A percentile compares a stretch with the other conserved stretches of the same genome.
phyloP scores from a whole-genome alignment of 2,797 vertebrate genomes.

The Sorex maritimensis region DNA sequence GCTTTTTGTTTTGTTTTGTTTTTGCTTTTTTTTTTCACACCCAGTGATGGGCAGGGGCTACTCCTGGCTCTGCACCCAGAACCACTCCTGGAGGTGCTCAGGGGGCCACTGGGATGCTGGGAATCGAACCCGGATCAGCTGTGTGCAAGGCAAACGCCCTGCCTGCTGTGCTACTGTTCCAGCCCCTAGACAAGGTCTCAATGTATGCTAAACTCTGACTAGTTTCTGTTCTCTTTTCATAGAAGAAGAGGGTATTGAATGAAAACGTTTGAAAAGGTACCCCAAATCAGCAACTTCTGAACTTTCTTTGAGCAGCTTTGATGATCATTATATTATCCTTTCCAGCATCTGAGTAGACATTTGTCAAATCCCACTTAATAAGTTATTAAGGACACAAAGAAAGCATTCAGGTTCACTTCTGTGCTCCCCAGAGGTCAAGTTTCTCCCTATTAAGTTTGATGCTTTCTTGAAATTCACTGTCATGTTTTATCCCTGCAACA shows the following conservation, averaged over 20 bases:
- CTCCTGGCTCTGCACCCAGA: too few species aligned
- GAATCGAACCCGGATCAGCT: too few species aligned
- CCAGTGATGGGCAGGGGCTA: too few species aligned
- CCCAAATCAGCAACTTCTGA: not conserved
- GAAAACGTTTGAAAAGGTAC: not conserved
- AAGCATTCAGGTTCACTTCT: not conserved
- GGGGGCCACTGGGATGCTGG: too few species aligned
- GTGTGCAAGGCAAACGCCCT: too few species aligned
- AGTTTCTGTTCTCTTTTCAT: not conserved
- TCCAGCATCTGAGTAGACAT: not conserved
- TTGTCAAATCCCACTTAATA: not conserved
- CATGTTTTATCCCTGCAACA: conserved; percentile 11
- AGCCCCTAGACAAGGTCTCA: not conserved
- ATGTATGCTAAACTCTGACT: not conserved
- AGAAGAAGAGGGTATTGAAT: not conserved
- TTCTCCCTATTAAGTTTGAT: not conserved
- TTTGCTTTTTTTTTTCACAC: too few species aligned
- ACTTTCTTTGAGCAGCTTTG: not conserved
- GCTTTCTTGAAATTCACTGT: conserved; percentile 34
- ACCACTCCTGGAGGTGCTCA: too few species aligned
- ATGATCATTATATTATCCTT: not conserved
- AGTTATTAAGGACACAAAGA: not conserved
- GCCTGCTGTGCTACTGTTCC: too few species aligned
- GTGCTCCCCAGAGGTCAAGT: not conserved
- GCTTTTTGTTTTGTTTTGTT: too few species aligned